Conservation (phyloP, 2,888 invertebrate species). For the Sesamia inferens region DNA sequence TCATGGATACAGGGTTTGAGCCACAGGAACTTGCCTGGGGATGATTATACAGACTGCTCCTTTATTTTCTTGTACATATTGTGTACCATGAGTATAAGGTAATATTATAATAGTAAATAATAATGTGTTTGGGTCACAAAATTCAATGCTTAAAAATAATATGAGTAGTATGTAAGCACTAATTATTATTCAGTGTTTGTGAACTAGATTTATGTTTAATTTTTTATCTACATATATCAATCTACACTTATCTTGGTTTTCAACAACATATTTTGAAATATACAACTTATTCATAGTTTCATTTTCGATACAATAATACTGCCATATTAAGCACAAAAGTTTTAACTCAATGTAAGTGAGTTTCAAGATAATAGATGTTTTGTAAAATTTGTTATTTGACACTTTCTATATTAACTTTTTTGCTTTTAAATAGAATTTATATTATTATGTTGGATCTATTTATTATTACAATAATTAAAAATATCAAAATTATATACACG, state of each 20-base stretch:
- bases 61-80: slow-evolving; percentile 99
- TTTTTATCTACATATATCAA: background rate
- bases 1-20: slow-evolving; percentile 99
- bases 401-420: too few relatives aligned
- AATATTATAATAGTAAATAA: slow-evolving; percentile 69
- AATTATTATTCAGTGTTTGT: background rate
- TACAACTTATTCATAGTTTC: background rate
- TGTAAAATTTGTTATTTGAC: too few relatives aligned
- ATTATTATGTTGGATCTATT: too few relatives aligned
- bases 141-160: background rate
- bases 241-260: background rate
- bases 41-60: slow-evolving; percentile 99
- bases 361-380: too few relatives aligned
- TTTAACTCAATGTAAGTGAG: too few relatives aligned
- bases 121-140: too few relatives aligned
- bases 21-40: slow-evolving; percentile 98
- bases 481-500: too few relatives aligned
- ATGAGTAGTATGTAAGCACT: background rate
- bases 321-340: too few relatives aligned
- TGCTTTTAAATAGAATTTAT: too few relatives aligned
- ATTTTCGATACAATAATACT: background rate
- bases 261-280: background rate
- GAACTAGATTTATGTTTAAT: background rate
- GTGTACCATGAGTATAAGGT: slow-evolving; percentile 99
- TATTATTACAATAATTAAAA: too few relatives aligned